A percentile compares a stretch with the other conserved stretches of the same genome.
Evolutionary conservation across 2,888 invertebrate species (phyloP).

Genomic region (Sphaerophoria rueppellii): DNA sequence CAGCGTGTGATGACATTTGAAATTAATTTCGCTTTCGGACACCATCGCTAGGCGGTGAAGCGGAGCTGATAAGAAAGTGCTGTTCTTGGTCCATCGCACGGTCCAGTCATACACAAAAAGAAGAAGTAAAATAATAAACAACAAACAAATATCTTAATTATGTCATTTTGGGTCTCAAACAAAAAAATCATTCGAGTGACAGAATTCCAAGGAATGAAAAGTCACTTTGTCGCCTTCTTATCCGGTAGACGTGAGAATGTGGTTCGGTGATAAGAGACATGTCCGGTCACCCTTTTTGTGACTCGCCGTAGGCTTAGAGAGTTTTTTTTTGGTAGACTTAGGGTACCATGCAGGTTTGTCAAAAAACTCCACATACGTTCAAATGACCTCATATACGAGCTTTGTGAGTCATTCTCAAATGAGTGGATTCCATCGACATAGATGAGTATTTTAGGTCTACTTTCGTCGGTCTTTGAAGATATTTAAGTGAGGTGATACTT

Average conservation of each 20-base stretch:
- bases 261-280: slow-evolving; percentile 51
- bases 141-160: slow-evolving; percentile 55
- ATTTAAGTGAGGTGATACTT: not conserved
- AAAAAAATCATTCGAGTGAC: slow-evolving; percentile 13
- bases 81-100: not conserved
- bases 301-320: not conserved
- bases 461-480: no score
- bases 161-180: slow-evolving; percentile 51
- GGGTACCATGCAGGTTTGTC: not conserved
- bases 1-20: slow-evolving; percentile 58
- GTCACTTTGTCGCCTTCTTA: slow-evolving; percentile 70
- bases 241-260: slow-evolving; percentile 71
- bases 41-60: slow-evolving; percentile 1
- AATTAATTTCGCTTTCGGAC: slow-evolving; percentile 67
- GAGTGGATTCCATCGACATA: no score
- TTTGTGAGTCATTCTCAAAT: no score
- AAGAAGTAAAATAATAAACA: not conserved
- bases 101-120: slow-evolving; percentile 45
- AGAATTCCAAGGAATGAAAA: slow-evolving; percentile 15
- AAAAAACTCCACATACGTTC: not conserved
- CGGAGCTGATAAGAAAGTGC: slow-evolving; percentile 53
- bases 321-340: not conserved
- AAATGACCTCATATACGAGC: no score
- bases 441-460: no score
- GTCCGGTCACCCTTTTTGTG: slow-evolving; percentile 9